Evolutionary conservation across 2,888 invertebrate genomes (phyloP).

Genomic region (Ectemnius continuus): DNA sequence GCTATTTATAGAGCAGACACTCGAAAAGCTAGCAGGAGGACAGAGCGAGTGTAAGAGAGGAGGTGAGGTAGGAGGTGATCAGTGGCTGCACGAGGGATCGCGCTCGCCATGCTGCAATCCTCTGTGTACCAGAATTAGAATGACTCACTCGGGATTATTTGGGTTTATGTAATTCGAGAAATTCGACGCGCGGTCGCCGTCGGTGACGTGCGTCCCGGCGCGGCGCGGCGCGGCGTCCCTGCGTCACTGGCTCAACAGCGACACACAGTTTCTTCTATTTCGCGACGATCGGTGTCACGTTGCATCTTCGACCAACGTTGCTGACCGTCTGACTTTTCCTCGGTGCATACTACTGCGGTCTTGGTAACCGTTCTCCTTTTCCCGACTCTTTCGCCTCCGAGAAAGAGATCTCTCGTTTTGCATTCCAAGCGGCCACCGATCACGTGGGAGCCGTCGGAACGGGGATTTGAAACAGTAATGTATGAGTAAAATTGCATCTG

Average conservation of each 20-base stretch:
- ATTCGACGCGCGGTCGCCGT: constrained; percentile 52
- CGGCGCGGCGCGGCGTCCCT: constrained; percentile 27
- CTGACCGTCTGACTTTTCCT: not conserved
- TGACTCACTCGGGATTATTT: constrained; percentile 59
- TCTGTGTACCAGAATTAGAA: constrained; percentile 57
- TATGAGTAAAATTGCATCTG: too few relatives aligned
- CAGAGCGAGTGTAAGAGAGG: constrained; percentile 18
- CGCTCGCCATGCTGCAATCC: constrained; percentile 47
- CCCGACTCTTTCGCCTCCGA: not conserved
- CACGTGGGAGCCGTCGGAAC: too few relatives aligned
- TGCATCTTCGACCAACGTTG: constrained; percentile 39
- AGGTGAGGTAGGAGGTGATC: constrained; percentile 9
- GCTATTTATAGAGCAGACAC: constrained; percentile 66
- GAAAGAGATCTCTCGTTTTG: too few relatives aligned
- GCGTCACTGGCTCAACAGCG: constrained; percentile 32
- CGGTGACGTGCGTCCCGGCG: constrained; percentile 38
- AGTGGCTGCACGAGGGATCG: not conserved
- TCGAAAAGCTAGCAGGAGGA: constrained; percentile 30
- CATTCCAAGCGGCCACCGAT: too few relatives aligned
- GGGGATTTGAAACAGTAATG: too few relatives aligned
- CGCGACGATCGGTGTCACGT: constrained; percentile 38
- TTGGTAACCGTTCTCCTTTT: not conserved
- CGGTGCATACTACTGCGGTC: not conserved
- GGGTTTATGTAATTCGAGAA: constrained; percentile 67
- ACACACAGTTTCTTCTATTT: constrained; percentile 18